A percentile compares a stretch with the other conserved stretches of the same genome.
Conservation (phyloP, 2,888 invertebrate species). For the Macropis europaea region DNA sequence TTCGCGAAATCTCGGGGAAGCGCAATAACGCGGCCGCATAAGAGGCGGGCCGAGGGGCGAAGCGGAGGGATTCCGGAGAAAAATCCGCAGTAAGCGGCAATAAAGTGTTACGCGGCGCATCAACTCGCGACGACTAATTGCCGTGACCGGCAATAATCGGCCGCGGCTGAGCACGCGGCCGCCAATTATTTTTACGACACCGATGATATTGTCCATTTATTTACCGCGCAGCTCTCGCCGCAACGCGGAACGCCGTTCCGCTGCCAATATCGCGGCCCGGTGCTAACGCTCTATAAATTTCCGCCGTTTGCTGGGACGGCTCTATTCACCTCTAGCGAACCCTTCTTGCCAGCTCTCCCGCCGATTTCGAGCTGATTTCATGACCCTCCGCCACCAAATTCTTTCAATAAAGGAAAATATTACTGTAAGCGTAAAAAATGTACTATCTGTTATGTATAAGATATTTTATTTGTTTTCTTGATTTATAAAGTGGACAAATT, state of each 20-base stretch:
- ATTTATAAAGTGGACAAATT: no score
- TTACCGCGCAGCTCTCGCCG: constrained; percentile 54
- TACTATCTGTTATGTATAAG: no score
- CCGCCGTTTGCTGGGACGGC: constrained; percentile 51
- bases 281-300: constrained; percentile 59
- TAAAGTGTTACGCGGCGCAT: constrained; percentile 62
- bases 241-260: constrained; percentile 27
- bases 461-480: no score
- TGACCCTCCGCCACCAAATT: no score
- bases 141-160: constrained; percentile 61
- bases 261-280: constrained; percentile 60
- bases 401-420: no score
- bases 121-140: constrained; percentile 63
- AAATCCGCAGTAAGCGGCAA: constrained; percentile 60
- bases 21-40: constrained; percentile 28
- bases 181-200: constrained; percentile 66
- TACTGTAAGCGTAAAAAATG: no score
- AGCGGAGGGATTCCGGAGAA: constrained; percentile 29
- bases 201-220: constrained; percentile 66
- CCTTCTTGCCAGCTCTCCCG: constrained; percentile 11
- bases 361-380: not conserved
- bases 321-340: constrained; percentile 38
- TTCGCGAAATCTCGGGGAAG: constrained; percentile 15
- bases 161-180: constrained; percentile 38
- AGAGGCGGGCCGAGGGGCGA: constrained; percentile 2